Percentiles rank a stretch among this genome's conserved stretches.
Evolutionary conservation across 2,113 vertebrate genomes (phyloP).

Genomic region (Taxidea taxus): DNA sequence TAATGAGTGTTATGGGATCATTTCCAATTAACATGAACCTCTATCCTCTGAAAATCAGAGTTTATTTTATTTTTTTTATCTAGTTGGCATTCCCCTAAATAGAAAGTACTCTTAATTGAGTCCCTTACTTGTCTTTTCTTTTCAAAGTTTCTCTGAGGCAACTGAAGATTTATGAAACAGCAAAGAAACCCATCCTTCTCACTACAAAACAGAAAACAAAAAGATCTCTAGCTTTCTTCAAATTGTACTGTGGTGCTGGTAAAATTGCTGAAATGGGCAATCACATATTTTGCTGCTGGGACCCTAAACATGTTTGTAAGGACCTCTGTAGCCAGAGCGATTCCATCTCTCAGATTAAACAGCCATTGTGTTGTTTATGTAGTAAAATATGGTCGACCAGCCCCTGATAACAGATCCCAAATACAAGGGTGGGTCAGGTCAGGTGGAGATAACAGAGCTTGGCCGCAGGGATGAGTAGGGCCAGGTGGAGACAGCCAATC

Average conservation of each 20-base stretch:
- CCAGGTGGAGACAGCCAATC: no score
- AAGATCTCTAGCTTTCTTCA: background rate
- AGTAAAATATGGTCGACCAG: no score
- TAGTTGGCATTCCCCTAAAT: background rate
- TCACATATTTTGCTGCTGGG: background rate
- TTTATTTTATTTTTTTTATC: background rate
- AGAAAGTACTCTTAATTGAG: background rate
- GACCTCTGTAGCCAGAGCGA: no score
- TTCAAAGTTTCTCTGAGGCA: background rate
- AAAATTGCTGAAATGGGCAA: background rate
- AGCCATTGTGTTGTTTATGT: no score
- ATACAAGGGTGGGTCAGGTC: no score
- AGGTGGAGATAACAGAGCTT: no score
- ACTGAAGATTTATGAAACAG: background rate
- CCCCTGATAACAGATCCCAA: no score
- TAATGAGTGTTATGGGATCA: background rate
- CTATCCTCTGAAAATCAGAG: background rate
- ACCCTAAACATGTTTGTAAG: background rate
- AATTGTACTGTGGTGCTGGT: background rate
- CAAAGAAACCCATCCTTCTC: background rate
- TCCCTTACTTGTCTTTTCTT: background rate
- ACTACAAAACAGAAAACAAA: background rate
- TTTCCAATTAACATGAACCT: background rate
- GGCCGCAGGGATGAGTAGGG: no score
- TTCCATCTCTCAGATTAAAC: no score